Evolutionary conservation across 1,140 invertebrate species (phyloP).

Genomic region (Trichonephila clavata): DNA sequence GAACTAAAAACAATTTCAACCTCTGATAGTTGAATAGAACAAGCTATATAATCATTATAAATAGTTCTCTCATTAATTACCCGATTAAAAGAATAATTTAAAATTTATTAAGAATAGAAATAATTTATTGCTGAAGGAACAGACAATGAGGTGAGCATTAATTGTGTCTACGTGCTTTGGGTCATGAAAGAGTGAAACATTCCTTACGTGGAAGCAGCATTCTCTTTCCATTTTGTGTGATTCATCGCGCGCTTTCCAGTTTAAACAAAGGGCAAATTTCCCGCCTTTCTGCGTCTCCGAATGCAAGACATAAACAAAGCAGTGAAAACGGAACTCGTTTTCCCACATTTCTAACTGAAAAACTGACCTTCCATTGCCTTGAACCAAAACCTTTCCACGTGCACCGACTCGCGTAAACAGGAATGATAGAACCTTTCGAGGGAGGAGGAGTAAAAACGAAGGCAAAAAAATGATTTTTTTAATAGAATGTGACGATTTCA

Average conservation of each 20-base stretch:
- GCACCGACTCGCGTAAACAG: constrained; percentile 2
- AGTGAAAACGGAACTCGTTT: neutral
- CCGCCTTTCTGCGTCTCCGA: neutral
- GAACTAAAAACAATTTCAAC: too few species aligned
- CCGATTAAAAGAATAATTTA: too few species aligned
- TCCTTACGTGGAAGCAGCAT: neutral
- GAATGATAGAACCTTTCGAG: neutral
- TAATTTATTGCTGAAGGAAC: too few species aligned
- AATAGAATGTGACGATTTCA: neutral
- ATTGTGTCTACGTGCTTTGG: neutral
- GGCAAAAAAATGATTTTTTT: neutral
- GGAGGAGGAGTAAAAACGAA: too few species aligned
- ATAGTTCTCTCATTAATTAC: too few species aligned
- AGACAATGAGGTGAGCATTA: neutral
- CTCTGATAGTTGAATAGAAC: too few species aligned
- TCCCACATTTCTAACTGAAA: neutral
- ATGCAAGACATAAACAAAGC: neutral
- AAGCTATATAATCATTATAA: too few species aligned
- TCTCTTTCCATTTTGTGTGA: neutral
- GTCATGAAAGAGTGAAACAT: constrained; percentile 9
- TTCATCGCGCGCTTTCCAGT: neutral
- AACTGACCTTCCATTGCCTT: constrained; percentile 36
- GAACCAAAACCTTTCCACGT: constrained; percentile 23
- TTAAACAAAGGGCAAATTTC: neutral
- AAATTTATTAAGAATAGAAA: too few species aligned